Evolutionary conservation across 2,888 invertebrate species (phyloP).

Genomic region (Poecilobothrus nobilitatus): DNA sequence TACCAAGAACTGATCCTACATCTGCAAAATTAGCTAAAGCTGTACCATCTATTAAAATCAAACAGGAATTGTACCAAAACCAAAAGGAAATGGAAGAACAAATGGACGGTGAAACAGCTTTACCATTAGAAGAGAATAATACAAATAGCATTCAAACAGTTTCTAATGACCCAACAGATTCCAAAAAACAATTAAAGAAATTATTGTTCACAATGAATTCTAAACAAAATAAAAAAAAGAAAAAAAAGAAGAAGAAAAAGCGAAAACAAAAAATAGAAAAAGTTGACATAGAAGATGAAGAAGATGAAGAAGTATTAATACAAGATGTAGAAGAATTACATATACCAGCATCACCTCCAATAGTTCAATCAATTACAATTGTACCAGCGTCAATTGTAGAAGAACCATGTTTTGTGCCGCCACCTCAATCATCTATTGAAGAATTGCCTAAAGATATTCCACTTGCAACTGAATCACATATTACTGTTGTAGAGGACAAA

Average conservation of each 20-base stretch:
- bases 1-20: conserved; percentile 61
- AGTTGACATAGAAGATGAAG: conserved; percentile 34
- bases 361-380: neutral
- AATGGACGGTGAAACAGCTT: neutral
- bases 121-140: neutral
- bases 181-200: conserved; percentile 19
- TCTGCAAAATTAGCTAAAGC: conserved; percentile 37
- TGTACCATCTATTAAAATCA: conserved; percentile 42
- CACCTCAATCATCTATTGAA: neutral
- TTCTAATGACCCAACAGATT: conserved; percentile 13
- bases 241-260: conserved; percentile 28
- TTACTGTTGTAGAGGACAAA: neutral
- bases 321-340: conserved; percentile 10
- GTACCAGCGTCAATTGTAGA: neutral
- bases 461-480: neutral
- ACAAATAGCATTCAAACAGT: conserved; percentile 11
- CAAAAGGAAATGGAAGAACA: conserved; percentile 17
- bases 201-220: conserved; percentile 14
- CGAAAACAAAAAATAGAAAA: conserved; percentile 27
- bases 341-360: conserved; percentile 14
- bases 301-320: conserved; percentile 19
- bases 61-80: conserved; percentile 31
- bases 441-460: neutral
- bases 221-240: conserved; percentile 14
- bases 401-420: neutral